These are phyloP conservation scores for Cotesia chilonis DNA, from an alignment of 1,140 invertebrate genomes.

Conservation along the genomic window DNA sequence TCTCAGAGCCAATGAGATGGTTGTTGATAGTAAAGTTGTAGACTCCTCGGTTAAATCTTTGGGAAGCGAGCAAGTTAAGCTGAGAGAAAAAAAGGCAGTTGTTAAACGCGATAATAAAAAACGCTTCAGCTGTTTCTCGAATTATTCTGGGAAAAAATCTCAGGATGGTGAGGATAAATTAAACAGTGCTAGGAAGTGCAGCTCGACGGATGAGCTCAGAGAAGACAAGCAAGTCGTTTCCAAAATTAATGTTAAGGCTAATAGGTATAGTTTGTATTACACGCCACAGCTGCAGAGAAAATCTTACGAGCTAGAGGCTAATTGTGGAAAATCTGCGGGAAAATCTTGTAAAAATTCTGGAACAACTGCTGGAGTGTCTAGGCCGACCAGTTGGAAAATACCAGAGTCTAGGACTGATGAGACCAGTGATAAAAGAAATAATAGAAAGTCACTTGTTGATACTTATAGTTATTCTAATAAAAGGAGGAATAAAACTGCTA, in stretches of 20 bases:
- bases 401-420: constrained; percentile 34
- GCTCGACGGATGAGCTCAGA: constrained; percentile 54
- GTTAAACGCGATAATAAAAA: constrained; percentile 40
- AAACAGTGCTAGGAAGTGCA: constrained; percentile 47
- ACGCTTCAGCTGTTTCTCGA: constrained; percentile 48
- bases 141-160: constrained; percentile 40
- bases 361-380: constrained; percentile 11
- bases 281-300: constrained; percentile 55
- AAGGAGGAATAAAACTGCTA: constrained; percentile 47
- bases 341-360: constrained; percentile 39
- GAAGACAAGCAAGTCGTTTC: constrained; percentile 43
- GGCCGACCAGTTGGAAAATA: constrained; percentile 39
- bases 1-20: constrained; percentile 34
- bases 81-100: constrained; percentile 46
- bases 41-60: constrained; percentile 29
- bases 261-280: constrained; percentile 57
- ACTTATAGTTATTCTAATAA: constrained; percentile 38
- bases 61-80: constrained; percentile 45
- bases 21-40: constrained; percentile 5
- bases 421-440: constrained; percentile 34
- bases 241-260: constrained; percentile 45
- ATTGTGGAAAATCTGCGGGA: constrained; percentile 39
- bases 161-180: constrained; percentile 36
- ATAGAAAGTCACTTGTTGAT: constrained; percentile 46
- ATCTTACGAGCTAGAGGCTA: constrained; percentile 51